Base-by-base conservation (phyloP, 1,140 invertebrate species). In the Vanessa atalanta region DNA sequence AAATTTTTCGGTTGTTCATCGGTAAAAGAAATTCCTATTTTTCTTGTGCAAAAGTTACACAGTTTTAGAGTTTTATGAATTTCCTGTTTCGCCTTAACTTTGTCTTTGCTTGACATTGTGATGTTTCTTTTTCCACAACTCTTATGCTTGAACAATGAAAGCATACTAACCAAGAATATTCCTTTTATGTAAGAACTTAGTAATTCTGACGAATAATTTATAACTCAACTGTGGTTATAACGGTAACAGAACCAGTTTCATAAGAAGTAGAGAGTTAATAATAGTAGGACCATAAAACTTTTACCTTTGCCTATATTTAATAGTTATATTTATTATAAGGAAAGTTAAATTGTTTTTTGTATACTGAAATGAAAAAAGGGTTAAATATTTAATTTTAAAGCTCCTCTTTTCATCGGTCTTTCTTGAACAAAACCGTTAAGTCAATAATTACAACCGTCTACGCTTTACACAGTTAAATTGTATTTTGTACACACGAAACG, bases 1-100 rank as follows among this genome's bases (percentile, higher is more conserved):
- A 82, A 47, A 15, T 23, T 82, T n/a, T 70, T 77, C 8, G 84
- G 80, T 16, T 70, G 37, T 13, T 79, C 76, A 23, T 84, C 82
- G 20, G 83, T 80, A 31, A 90, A 88, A 57, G 86, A 88, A 9
- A 90, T 57, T 7, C 86, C 87, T 13, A 88, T 83, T 65, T 75
- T 83, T 57, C 83, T 70, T 3, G 85, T 83, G 63, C 85, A 88
- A 73, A 85, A 83, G 66, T 88, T 87, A 61, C 84, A 88, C 47
- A 85, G 77, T 50, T 71, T 76, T 50, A 90, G 75, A 6, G 86
- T 87, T 65, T 81, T 78, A 50, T 82, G 65, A 55, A 90, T 90
- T 80, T 89, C 87, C 55, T 77, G 70, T 61, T 65, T 70, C n/a
- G 85, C 84, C 12, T 67, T 65, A n/a, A 60, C 26, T 68, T 70